A percentile compares a stretch with the other conserved stretches of the same genome.
Conservation (phyloP, 2,888 invertebrate genomes). For the Notocelia uddmanniana region DNA sequence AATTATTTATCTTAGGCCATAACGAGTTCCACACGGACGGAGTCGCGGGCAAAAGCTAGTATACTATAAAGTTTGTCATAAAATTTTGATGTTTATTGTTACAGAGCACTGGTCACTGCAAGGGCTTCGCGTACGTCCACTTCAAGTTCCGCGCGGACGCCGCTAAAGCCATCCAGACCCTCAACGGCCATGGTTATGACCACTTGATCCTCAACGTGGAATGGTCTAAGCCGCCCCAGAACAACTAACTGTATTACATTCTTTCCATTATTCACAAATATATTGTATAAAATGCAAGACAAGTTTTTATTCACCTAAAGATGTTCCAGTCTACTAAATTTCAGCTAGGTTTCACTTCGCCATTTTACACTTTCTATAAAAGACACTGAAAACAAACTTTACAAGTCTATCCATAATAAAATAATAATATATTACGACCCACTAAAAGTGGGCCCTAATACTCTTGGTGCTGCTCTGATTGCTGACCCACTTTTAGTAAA, state of each 20-base stretch:
- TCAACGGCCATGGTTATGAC: conserved; percentile 98
- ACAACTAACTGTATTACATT: conserved; percentile 61
- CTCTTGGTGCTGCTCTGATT: too few species aligned
- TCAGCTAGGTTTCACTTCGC: background rate
- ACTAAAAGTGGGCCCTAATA: too few species aligned
- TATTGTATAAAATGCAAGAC: conserved; percentile 38
- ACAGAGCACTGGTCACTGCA: conserved; percentile 92
- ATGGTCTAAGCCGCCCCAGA: conserved; percentile 96
- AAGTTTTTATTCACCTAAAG: conserved; percentile 17
- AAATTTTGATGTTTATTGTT: conserved; percentile 54
- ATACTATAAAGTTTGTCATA: too few species aligned
- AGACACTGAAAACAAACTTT: too few species aligned
- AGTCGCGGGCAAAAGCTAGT: too few species aligned
- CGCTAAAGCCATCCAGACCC: conserved; percentile 94
- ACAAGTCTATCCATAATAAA: too few species aligned
- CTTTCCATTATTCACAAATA: conserved; percentile 39
- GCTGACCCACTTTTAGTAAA: too few species aligned
- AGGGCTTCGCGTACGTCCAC: conserved; percentile 99
- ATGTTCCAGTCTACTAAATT: conserved; percentile 4
- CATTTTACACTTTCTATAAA: too few species aligned
- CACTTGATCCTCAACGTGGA: conserved; percentile 99
- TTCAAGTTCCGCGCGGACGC: conserved; percentile 97
- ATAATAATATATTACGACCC: too few species aligned
- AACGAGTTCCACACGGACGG: too few species aligned
- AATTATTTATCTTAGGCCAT: too few species aligned